phyloP scores from a whole-genome alignment of 2,797 vertebrate species.

The Nannoperca obscura region DNA sequence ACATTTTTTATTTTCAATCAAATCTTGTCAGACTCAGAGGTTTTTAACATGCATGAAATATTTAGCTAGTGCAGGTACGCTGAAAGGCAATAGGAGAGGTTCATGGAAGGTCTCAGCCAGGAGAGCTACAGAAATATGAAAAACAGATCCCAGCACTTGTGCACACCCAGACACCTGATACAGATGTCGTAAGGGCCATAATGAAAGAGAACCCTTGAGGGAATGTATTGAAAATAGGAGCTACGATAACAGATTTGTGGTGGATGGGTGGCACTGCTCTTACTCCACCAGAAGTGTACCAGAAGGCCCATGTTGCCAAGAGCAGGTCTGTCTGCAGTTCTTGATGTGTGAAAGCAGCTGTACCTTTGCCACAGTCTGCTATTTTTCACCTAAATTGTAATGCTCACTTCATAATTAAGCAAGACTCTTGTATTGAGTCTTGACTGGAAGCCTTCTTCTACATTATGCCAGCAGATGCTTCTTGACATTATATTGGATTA shows the following conservation, averaged over 20 bases:
- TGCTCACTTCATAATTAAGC: slow-evolving; percentile 37
- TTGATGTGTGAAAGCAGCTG: slow-evolving; percentile 30
- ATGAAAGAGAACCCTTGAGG: slow-evolving; percentile 59
- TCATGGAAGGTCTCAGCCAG: slow-evolving; percentile 30
- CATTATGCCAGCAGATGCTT: slow-evolving; percentile 26
- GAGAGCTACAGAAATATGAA: slow-evolving; percentile 58
- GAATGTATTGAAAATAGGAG: slow-evolving; percentile 55
- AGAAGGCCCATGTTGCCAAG: slow-evolving; percentile 30
- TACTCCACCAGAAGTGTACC: slow-evolving; percentile 31
- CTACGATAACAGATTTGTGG: slow-evolving; percentile 60
- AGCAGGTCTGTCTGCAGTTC: slow-evolving; percentile 22
- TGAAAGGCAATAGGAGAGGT: slow-evolving; percentile 26
- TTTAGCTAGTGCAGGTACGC: neutral
- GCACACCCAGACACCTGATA: slow-evolving; percentile 74
- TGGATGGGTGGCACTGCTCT: slow-evolving; percentile 38
- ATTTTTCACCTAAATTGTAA: slow-evolving; percentile 41
- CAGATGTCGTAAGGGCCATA: slow-evolving; percentile 50
- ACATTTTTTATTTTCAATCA: slow-evolving; percentile 9
- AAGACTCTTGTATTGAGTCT: slow-evolving; percentile 11
- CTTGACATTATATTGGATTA: slow-evolving; percentile 34
- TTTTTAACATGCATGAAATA: neutral
- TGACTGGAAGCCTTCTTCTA: slow-evolving; percentile 13
- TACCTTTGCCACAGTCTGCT: slow-evolving; percentile 28
- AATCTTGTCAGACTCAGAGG: slow-evolving; percentile 9
- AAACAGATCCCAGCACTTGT: slow-evolving; percentile 62